Percentiles rank a stretch among this genome's conserved stretches.
phyloP scores from a whole-genome alignment of 2,888 invertebrate species.

The Sympetrum striolatum region DNA sequence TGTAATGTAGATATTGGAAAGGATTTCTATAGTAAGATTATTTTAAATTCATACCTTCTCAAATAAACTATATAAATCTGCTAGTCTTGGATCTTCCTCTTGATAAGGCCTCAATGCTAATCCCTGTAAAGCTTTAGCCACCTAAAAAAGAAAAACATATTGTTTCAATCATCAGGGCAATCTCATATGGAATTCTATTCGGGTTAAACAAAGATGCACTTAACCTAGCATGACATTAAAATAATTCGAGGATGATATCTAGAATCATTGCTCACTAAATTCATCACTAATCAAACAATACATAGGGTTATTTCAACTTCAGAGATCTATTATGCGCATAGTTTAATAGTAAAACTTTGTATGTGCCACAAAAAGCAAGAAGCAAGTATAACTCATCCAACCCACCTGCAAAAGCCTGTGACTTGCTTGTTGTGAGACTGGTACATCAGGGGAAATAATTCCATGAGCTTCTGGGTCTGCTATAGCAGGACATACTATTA shows the following conservation, averaged over 20 bases:
- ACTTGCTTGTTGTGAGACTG: conserved; percentile 87
- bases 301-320: no score
- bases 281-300: no score
- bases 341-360: no score
- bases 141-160: not conserved
- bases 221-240: no score
- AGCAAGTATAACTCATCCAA: not conserved
- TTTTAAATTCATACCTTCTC: conserved; percentile 66
- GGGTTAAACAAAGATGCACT: no score
- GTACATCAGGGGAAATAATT: conserved; percentile 78
- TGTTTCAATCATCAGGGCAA: not conserved
- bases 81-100: conserved; percentile 74
- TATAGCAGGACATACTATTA: conserved; percentile 95
- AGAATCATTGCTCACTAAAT: no score
- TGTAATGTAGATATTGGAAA: no score
- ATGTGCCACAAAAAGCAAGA: no score
- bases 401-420: conserved; percentile 82
- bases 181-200: not conserved
- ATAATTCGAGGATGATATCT: no score
- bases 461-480: conserved; percentile 96
- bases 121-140: conserved; percentile 93
- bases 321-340: no score
- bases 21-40: not conserved
- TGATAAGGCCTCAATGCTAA: conserved; percentile 86
- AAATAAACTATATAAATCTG: conserved; percentile 81